A percentile compares a stretch with the other conserved stretches of the same genome.
These are phyloP conservation scores for Calyptomena viridis DNA, from an alignment of 2,113 vertebrate genomes.

Conservation along the genomic window DNA sequence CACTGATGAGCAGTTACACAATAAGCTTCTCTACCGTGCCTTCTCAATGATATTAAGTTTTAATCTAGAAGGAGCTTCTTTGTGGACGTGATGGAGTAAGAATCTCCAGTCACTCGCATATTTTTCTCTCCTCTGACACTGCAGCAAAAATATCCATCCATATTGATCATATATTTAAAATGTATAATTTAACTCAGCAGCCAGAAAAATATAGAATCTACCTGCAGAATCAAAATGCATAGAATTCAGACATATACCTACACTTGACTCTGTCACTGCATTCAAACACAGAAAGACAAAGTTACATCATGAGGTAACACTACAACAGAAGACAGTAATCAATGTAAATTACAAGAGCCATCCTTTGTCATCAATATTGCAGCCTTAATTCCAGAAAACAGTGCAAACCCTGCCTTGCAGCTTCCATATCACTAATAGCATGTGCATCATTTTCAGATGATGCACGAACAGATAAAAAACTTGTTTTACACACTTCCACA, in stretches of 20 bases:
- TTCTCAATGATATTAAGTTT: background rate
- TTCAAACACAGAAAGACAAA: background rate
- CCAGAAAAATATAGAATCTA: background rate
- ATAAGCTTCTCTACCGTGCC: background rate
- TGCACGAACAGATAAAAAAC: background rate
- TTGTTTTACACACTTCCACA: background rate
- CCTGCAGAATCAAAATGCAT: background rate
- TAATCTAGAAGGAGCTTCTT: background rate
- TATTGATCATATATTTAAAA: background rate
- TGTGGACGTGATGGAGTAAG: background rate
- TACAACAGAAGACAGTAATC: background rate
- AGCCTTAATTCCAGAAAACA: background rate
- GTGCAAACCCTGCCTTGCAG: background rate
- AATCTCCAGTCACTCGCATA: background rate
- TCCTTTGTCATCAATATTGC: background rate
- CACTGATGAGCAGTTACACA: background rate
- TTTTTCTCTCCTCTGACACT: background rate
- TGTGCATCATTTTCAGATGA: background rate
- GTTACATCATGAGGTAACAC: background rate
- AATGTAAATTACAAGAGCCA: background rate
- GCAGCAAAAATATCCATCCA: background rate
- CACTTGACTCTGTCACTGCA: background rate
- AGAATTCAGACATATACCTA: background rate
- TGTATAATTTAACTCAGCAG: background rate
- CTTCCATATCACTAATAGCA: background rate